Evolutionary conservation across 2,113 vertebrate species (phyloP), one percentile per base, ranked within the genome.

Genomic region (Perca schrenkii): DNA sequence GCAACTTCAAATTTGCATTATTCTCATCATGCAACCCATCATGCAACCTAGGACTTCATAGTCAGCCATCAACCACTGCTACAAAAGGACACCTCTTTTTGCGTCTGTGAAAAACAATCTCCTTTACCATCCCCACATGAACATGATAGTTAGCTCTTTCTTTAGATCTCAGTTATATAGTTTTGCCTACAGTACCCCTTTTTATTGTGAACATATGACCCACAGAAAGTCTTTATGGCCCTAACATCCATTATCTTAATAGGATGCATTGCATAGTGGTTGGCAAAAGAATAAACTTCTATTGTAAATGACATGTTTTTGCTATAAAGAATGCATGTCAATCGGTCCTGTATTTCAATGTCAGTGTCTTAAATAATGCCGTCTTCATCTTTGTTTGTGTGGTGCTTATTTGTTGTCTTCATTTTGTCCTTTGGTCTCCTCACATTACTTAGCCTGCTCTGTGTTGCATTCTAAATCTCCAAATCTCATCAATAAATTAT

Each of bases 401-500:
- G 3, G 8, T 11, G 19, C 22, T 36, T 54, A 73, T 68, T 70
- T 67, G n/a, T 53, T 61, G 15, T 43, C 46, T 77, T 66, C 61
- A 25, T 77, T 62, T 54, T 28, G 43, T 43, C 40, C 10, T 54
- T 64, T 74, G 54, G 54, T 65, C 40, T 47, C 49, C 47, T 54
- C 50, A 53, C 61, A 43, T 78, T 62, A 34, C 50, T 67, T 54
- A 36, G 43, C 50, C 16, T 28, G 31, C 47, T 76, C 28, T 17
- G 31, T 58, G 6, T 57, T 85, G 17, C 40, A 76, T 71, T 74
- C 14, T 40, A 76, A 74, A 78, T 77, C 54, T 76, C n/a, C 43
- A 36, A 43, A 75, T 62, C 52, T 72, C 31, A 72, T 86, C 76
- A 66, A 61, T 82, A 63, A 53, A 72, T 86, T 61, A 50, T 21